A percentile compares a stretch with the other conserved stretches of the same genome.
These are phyloP conservation scores for Campoletis sonorensis DNA, from an alignment of 1,140 invertebrate species.

Conservation along the genomic window DNA sequence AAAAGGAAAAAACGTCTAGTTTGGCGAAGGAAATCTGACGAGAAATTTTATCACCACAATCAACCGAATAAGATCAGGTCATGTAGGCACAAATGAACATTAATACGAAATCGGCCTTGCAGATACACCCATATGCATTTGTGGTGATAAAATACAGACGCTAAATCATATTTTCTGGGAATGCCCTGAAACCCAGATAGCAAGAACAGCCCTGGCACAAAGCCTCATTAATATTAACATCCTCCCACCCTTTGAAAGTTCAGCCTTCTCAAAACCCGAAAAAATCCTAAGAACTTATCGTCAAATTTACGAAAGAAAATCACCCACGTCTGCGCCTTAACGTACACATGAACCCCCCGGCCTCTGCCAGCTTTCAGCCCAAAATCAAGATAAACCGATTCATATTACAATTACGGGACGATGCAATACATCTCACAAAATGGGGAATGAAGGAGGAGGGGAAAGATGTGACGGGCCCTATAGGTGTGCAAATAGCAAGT, in stretches of 20 bases:
- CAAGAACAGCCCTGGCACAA: neutral
- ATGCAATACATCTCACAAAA: too few species aligned
- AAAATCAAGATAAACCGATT: too few species aligned
- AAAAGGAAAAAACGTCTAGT: neutral
- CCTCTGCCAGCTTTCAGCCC: neutral
- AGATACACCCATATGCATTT: neutral
- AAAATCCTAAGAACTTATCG: neutral
- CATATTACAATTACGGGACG: too few species aligned
- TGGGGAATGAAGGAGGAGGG: too few species aligned
- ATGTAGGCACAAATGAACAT: slow-evolving; percentile 20
- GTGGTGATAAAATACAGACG: neutral
- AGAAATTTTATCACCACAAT: neutral
- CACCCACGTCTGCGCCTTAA: neutral
- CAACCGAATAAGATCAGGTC: neutral
- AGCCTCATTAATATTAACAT: neutral
- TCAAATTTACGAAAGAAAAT: neutral
- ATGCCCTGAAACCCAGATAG: neutral
- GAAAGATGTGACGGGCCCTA: too few species aligned
- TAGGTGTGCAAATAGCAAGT: too few species aligned
- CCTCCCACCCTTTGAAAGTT: too few species aligned
- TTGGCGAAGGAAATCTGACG: neutral
- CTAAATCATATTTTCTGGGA: slow-evolving; percentile 23
- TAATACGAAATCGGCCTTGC: neutral
- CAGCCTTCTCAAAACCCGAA: neutral
- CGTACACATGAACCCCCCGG: neutral